Evolutionary conservation across 2,113 vertebrate species (phyloP).

Genomic region (Piprites chloris): DNA sequence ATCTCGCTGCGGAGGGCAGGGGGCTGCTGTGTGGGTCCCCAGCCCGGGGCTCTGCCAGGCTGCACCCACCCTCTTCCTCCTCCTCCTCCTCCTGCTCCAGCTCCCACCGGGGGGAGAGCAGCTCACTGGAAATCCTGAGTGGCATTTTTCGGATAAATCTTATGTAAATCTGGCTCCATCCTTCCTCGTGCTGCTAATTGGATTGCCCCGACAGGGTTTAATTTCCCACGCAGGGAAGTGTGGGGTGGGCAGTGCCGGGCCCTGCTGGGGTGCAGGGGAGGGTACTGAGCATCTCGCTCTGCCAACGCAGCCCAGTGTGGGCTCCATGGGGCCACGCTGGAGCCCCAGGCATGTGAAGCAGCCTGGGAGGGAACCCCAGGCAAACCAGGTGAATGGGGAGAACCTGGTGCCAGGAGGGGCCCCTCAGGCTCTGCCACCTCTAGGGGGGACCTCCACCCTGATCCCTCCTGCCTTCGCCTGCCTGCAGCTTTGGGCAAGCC

Average conservation of each 20-base stretch:
- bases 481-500: neutral
- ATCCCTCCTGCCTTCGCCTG: neutral
- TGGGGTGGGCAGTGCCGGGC: neutral
- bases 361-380: no score
- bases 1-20: fast-evolving
- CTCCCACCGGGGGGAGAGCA: neutral
- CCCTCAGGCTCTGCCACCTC: fast-evolving
- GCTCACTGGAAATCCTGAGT: slow-evolving; percentile 41
- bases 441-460: neutral
- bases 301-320: fast-evolving
- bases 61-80: neutral
- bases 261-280: neutral
- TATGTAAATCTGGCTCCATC: slow-evolving; percentile 35
- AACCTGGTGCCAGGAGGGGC: neutral
- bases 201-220: neutral
- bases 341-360: neutral
- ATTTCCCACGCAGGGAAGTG: neutral
- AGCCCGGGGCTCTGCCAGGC: fast-evolving
- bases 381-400: neutral
- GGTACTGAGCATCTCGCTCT: fast-evolving
- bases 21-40: neutral
- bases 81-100: neutral
- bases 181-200: slow-evolving; percentile 14
- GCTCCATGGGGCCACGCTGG: fast-evolving
- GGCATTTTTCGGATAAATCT: slow-evolving; percentile 56